Base-by-base conservation (phyloP, 2,797 vertebrate genomes). In the Lateolabrax maculatus region DNA sequence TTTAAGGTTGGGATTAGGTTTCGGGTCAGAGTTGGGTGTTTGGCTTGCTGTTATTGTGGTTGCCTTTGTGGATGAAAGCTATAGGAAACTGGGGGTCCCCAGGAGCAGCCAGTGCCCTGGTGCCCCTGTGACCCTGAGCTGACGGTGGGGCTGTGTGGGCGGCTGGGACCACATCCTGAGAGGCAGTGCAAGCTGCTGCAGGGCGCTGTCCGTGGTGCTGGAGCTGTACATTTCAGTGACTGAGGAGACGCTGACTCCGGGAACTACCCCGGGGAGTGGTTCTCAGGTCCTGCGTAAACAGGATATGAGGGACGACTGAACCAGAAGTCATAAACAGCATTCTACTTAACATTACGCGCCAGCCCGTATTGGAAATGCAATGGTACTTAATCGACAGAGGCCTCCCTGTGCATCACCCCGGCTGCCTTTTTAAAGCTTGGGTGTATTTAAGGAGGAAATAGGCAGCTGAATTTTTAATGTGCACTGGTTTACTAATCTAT, bases 181-280 rank as follows among this genome's bases (percentile, higher is more conserved):
- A 52, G n/a, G 7, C 72, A 29, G 23, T 27, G 4, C 9, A 12
- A 12, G 31, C 6, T 1, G 57, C 64, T 73, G 49, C 44, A 58
- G 10, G 67, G 18, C n/a, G 62, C 89, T 92, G 74, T 87, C 90
- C 90, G 10, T 70, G 87, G 92, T 92, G 43, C 90, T 93, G 89
- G 87, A 89, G 39, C 52, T 9, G 1, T 62, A 7, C 9, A 25
- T 2, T 18, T 13, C 10, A 39, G 3, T 10, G 18, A 8, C 19
- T 68, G 44, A 18, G 41, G 6, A 6, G 27, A 25, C 7, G 23
- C 2, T 1, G 0, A 5, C 18, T 49, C 37, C 19, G 43, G 25
- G 62, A 81, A 67, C 11, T 52, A 37, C n/a, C 44, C 21, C 25
- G 13, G 25, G 41, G 57, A 19, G 31, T 46, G 78, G 27, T 53